Conservation (phyloP, 1,140 invertebrate species). For the Mamestra configurata region DNA sequence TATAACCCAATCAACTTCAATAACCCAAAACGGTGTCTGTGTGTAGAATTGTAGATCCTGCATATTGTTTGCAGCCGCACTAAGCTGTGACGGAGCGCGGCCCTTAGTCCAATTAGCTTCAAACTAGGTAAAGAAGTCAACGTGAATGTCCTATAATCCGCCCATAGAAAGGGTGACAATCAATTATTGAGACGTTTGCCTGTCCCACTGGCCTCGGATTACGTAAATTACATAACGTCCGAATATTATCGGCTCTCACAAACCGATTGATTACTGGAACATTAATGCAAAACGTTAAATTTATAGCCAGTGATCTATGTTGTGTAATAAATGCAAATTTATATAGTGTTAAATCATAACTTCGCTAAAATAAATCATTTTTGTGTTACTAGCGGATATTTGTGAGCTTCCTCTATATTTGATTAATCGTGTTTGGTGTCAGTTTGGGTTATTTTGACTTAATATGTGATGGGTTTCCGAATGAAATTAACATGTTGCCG, state of each 20-base stretch:
- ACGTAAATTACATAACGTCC: constrained; percentile 23
- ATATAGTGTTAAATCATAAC: constrained; percentile 14
- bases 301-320: constrained; percentile 8
- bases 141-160: constrained; percentile 48
- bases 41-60: not conserved
- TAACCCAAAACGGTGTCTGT: too few species aligned
- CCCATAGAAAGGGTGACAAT: constrained; percentile 42
- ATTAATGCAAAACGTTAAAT: constrained; percentile 23
- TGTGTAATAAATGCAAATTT: constrained; percentile 33
- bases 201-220: constrained; percentile 24
- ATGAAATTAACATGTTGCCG: not conserved
- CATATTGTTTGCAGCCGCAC: not conserved
- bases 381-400: not conserved
- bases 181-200: not conserved
- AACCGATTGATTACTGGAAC: not conserved
- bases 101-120: constrained; percentile 18
- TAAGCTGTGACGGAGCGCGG: not conserved
- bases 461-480: not conserved
- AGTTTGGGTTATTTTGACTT: not conserved
- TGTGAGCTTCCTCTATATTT: not conserved
- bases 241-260: constrained; percentile 1
- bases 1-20: too few species aligned
- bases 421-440: not conserved
- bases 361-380: constrained; percentile 21
- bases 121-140: constrained; percentile 28